phyloP scores from a whole-genome alignment of 1,140 invertebrate genomes.

The Nilaparvata lugens region DNA sequence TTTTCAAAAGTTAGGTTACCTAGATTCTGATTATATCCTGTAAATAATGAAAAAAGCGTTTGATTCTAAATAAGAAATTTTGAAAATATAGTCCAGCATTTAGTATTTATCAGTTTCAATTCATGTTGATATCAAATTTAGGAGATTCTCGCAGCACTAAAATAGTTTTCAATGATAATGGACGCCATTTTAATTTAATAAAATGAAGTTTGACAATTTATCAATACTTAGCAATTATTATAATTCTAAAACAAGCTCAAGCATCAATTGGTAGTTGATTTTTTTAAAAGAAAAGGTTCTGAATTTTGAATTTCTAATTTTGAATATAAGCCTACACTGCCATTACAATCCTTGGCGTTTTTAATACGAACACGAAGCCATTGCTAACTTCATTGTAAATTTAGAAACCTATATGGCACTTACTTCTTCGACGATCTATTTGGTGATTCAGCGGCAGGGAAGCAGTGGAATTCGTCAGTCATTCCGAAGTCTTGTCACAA shows the following conservation, averaged over 20 bases:
- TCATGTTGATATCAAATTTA: too few species aligned
- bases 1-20: too few species aligned
- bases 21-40: too few species aligned
- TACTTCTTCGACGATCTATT: neutral
- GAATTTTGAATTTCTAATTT: neutral
- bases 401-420: constrained; percentile 3
- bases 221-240: neutral
- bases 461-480: too few species aligned
- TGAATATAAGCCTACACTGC: constrained; percentile 9
- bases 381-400: constrained; percentile 4
- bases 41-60: too few species aligned
- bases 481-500: too few species aligned
- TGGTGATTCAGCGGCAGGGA: too few species aligned
- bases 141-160: too few species aligned
- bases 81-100: too few species aligned
- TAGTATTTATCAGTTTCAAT: too few species aligned
- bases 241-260: neutral
- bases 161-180: neutral
- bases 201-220: neutral
- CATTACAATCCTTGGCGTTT: constrained; percentile 10
- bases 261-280: neutral
- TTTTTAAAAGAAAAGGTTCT: neutral
- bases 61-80: too few species aligned
- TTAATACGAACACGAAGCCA: neutral
- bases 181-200: neutral